phyloP scores from a whole-genome alignment of 2,113 vertebrate species.

The Tautogolabrus adspersus region DNA sequence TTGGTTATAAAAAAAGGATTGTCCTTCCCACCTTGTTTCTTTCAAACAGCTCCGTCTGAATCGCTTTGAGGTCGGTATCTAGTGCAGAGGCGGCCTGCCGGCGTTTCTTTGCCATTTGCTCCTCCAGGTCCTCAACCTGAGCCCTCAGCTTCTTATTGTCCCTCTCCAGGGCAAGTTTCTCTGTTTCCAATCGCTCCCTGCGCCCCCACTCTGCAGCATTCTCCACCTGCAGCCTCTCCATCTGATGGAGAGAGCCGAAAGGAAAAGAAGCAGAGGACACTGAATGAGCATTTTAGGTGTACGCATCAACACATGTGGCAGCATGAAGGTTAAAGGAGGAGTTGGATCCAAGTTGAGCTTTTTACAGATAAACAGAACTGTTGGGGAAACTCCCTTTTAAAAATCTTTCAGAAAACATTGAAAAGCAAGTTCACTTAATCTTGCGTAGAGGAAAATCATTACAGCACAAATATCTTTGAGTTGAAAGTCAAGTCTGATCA shows the following conservation, averaged over 20 bases:
- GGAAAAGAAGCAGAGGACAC: not conserved
- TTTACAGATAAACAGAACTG: not conserved
- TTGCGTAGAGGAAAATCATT: no score
- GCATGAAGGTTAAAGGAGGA: not conserved
- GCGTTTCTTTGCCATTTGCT: slow-evolving; percentile 91
- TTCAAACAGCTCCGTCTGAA: slow-evolving; percentile 94
- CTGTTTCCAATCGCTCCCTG: slow-evolving; percentile 94
- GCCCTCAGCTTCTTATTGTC: slow-evolving; percentile 97
- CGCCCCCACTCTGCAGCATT: slow-evolving; percentile 96
- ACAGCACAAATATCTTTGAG: no score
- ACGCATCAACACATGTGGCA: not conserved
- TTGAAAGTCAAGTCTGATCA: no score
- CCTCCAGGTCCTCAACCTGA: slow-evolving; percentile 95
- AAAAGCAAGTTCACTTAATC: not conserved
- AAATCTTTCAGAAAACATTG: not conserved
- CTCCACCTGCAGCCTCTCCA: slow-evolving; percentile 97
- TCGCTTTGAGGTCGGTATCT: slow-evolving; percentile 93
- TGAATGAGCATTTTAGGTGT: not conserved
- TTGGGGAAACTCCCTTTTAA: no score
- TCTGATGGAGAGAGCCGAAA: slow-evolving; percentile 76
- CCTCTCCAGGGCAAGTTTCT: slow-evolving; percentile 94
- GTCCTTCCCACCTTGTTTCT: slow-evolving; percentile 92
- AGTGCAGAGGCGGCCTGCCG: slow-evolving; percentile 91
- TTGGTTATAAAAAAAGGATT: not conserved
- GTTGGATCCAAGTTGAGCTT: not conserved